Base-by-base conservation (phyloP, 1,140 invertebrate genomes). In the Trichonephila clavipes region DNA sequence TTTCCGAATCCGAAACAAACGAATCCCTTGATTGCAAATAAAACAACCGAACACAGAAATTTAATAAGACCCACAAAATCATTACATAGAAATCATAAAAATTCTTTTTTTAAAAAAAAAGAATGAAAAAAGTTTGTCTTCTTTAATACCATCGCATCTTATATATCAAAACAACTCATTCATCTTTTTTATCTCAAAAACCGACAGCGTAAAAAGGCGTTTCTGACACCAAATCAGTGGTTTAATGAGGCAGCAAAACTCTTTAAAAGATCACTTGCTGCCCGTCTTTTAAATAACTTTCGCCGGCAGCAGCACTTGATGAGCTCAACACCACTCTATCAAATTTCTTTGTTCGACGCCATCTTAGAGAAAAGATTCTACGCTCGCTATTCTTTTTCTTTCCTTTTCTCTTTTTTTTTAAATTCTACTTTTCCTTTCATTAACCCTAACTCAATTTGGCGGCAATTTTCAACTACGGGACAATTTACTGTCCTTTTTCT, bases 401-500 rank as follows among this genome's bases (percentile, higher is more conserved):
- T 64, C 40, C 34, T 85, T 64, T 62, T 44, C 83, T 62, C 51
- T 61, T 85, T 64, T 62, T 82, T 91, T 62, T 64, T 61, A 44
- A 34, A 61, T 83, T 83, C 51, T 69, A n/a, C 90, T 86, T 86
- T 85, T 86, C 72, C 86, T 93, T 93, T 93, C 92, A 93, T 93
- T 93, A 93, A 93, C 85, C 92, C 92, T 93, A 93, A 93, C 92
- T 93, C 92, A 93, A 93, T 93, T 93, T 93, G 61, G 86, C 92
- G 64, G 92, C 86, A 93, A 93, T 93, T 93, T 93, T 93, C 92
- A 88, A 93, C 92, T 82, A 88, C 85, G 85, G 85, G 92, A 93
- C 92, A 93, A 93, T 93, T 93, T 93, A 93, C 62, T 88, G 62
- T 24, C 40, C n/a, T 88, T 81, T 82, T 77, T 88, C 72, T 59